Percentiles rank a stretch among this genome's conserved stretches.
Conservation (phyloP, 2,113 vertebrate species). For the Zapus hudsonius region DNA sequence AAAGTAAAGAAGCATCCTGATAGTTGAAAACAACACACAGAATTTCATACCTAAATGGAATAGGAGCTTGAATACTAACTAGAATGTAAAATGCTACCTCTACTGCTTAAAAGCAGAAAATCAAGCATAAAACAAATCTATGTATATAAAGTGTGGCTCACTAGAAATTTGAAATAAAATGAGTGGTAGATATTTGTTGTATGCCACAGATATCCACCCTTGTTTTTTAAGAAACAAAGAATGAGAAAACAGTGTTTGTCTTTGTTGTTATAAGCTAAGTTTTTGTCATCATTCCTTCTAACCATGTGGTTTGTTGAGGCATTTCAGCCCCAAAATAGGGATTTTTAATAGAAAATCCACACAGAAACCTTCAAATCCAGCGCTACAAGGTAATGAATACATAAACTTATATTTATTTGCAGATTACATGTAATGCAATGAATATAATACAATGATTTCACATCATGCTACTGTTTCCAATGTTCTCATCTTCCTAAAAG, state of each 20-base stretch:
- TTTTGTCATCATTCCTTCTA: neutral
- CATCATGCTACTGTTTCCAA: neutral
- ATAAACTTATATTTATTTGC: neutral
- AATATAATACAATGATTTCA: neutral
- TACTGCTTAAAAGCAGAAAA: neutral
- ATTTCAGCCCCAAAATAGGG: neutral
- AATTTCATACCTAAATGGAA: neutral
- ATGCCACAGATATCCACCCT: neutral
- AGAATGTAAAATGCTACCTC: neutral
- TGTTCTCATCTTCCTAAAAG: neutral
- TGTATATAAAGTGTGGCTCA: neutral
- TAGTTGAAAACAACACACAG: neutral
- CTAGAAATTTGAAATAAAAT: neutral
- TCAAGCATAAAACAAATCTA: neutral
- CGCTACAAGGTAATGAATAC: neutral
- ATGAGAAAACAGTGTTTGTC: neutral
- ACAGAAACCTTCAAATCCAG: neutral
- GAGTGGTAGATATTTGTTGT: neutral
- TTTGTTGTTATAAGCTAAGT: neutral
- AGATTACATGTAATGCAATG: neutral
- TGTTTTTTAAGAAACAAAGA: neutral
- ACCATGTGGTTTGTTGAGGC: neutral
- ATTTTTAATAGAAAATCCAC: neutral
- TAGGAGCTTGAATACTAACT: neutral
- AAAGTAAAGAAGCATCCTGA: neutral